Base-by-base conservation (phyloP, 2,797 vertebrate genomes). In the Todus mexicanus region DNA sequence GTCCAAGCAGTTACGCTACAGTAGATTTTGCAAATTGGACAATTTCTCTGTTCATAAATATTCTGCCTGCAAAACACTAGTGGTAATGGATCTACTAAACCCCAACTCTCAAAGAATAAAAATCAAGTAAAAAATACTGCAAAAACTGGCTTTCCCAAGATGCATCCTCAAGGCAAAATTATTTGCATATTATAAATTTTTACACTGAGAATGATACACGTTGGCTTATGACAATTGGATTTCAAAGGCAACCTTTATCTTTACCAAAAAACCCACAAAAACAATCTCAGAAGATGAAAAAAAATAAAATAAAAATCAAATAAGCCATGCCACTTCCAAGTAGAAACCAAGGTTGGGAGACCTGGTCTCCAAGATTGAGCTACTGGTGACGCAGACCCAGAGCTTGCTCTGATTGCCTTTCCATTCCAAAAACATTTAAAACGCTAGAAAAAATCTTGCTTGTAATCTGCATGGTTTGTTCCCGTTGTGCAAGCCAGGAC, bases 401-500 rank as follows among this genome's bases (percentile, higher is more conserved):
- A 57, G 15, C 18, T 85, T 85, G 19, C 5, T 83, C 51, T 38
- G 33, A 53, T 38, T 61, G 26, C 23, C 33, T 42, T 74, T 71
- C 69, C 31, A 11, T 63, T 86, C 35, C 15, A 35, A 74, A 90
- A 83, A 18, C 8, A 45, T 33, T 65, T 33, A 12, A 80, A 86
- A 80, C 2, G 4, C 10, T 54, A 48, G 26, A 27, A 69, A 79
- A 81, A 78, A 2, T 3, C 0, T 6, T 1, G 0, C 47, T 43
- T 0, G 0, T 20, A 42, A 7, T 11, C 16, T 50, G 31, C 35
- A 8, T 5, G 4, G 59, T 43, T 37, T 85, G 8, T 29, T 85
- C 54, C 20, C 17, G 20, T 69, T 73, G 6, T 48, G 45, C 50
- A 47, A 74, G 26, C 18, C 82, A 80, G 18, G 22, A 13, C 4